Evolutionary conservation across 2,888 invertebrate species (phyloP).

Genomic region (Schizotus pectinicornis): DNA sequence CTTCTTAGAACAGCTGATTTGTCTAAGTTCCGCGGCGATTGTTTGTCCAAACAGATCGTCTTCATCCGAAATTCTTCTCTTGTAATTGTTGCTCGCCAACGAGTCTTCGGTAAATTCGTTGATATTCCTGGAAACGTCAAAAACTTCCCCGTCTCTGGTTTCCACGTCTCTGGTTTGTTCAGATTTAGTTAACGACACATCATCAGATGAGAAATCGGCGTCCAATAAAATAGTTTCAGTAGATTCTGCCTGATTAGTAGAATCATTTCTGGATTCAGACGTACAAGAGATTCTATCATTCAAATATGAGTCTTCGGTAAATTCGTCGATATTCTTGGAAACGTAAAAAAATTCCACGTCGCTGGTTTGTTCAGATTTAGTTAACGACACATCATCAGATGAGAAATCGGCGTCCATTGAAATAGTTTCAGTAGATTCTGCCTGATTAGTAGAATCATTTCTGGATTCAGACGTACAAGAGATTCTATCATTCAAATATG

Average conservation of each 20-base stretch:
- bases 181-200: constrained; percentile 8
- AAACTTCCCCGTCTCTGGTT: constrained; percentile 34
- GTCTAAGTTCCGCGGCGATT: constrained; percentile 39
- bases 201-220: constrained; percentile 6
- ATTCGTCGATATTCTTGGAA: constrained; percentile 13
- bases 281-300: neutral
- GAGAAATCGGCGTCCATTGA: constrained; percentile 10
- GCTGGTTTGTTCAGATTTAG: constrained; percentile 20
- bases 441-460: constrained; percentile 6
- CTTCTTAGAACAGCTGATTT: constrained; percentile 34
- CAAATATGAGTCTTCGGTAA: constrained; percentile 5
- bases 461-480: constrained; percentile 1
- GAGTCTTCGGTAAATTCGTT: constrained; percentile 10
- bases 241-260: constrained; percentile 4
- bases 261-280: constrained; percentile 5
- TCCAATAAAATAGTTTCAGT: constrained; percentile 8
- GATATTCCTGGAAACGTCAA: constrained; percentile 29
- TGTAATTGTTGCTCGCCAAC: neutral
- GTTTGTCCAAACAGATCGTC: constrained; percentile 42
- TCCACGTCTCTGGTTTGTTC: constrained; percentile 29
- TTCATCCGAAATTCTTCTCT: constrained; percentile 29
- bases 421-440: neutral
- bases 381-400: constrained; percentile 4
- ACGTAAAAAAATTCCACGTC: constrained; percentile 35
- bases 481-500: neutral